Conservation (phyloP, 2,113 vertebrate species). For the western clawed frog (Xenopus tropicalis) region UCB_Xtro_10.0 CM004447.2:106844001-106844500, state of each 20-base stretch:
- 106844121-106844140: slow-evolving; percentile 63
- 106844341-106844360: slow-evolving; percentile 37
- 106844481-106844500: background rate
- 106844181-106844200: slow-evolving; percentile 58
- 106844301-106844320: slow-evolving; percentile 20
- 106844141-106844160: slow-evolving; percentile 58
- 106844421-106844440: background rate
- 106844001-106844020: slow-evolving; percentile 64
- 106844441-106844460: background rate
- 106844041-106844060: slow-evolving; percentile 66
- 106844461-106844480: background rate
- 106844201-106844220: slow-evolving; percentile 49
- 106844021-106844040: slow-evolving; percentile 64
- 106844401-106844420: too few relatives aligned
- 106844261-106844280: slow-evolving; percentile 62
- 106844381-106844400: slow-evolving; percentile 42
- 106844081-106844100: slow-evolving; percentile 65
- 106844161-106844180: slow-evolving; percentile 56
- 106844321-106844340: slow-evolving; percentile 50
- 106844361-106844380: slow-evolving; percentile 34
- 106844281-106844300: slow-evolving; percentile 68
- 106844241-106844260: slow-evolving; percentile 78
- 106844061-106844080: slow-evolving; percentile 56
- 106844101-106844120: slow-evolving; percentile 61
- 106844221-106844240: slow-evolving; percentile 64